Percentiles rank a stretch among this genome's conserved stretches.
phyloP scores from a whole-genome alignment of 1,140 invertebrate genomes.

The Pseudomyrmex flavicornis region DNA sequence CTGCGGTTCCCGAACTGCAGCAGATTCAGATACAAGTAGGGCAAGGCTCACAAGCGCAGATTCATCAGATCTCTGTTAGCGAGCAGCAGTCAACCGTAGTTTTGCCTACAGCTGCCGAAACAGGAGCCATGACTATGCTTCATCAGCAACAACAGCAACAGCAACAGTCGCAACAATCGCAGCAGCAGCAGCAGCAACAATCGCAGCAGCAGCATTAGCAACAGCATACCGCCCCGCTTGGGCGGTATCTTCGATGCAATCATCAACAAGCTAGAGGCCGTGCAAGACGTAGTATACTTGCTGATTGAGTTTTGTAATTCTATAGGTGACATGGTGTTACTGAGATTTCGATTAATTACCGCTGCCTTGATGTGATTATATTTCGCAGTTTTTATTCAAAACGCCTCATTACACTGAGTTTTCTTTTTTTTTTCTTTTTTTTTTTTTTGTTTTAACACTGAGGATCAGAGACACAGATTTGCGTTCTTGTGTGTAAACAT shows the following conservation, averaged over 20 bases:
- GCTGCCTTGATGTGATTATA: conserved; percentile 65
- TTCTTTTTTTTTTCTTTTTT: no score
- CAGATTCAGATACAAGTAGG: conserved; percentile 81
- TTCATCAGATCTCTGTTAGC: conserved; percentile 82
- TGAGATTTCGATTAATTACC: conserved; percentile 58
- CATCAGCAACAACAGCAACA: conserved; percentile 82
- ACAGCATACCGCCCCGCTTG: conserved; percentile 74
- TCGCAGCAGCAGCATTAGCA: conserved; percentile 77
- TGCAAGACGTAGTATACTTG: conserved; percentile 67
- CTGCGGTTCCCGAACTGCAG: conserved; percentile 75
- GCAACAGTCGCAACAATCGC: conserved; percentile 74
- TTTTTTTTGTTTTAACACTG: no score
- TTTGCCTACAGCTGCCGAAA: conserved; percentile 85
- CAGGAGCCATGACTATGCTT: conserved; percentile 83
- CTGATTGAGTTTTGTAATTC: conserved; percentile 67
- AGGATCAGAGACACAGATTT: no score
- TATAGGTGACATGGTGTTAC: conserved; percentile 66
- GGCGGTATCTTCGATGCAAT: conserved; percentile 78
- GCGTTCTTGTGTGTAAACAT: no score
- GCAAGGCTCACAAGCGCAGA: conserved; percentile 83
- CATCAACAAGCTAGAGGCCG: conserved; percentile 76
- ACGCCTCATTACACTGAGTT: conserved; percentile 1
- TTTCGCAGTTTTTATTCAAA: conserved; percentile 35
- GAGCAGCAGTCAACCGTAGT: conserved; percentile 86
- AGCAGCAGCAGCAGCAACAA: conserved; percentile 71